Evolutionary conservation across 1,140 invertebrate genomes (phyloP), one percentile per base, ranked within the genome.

Genomic region (Lepidotrigona ventralis): DNA sequence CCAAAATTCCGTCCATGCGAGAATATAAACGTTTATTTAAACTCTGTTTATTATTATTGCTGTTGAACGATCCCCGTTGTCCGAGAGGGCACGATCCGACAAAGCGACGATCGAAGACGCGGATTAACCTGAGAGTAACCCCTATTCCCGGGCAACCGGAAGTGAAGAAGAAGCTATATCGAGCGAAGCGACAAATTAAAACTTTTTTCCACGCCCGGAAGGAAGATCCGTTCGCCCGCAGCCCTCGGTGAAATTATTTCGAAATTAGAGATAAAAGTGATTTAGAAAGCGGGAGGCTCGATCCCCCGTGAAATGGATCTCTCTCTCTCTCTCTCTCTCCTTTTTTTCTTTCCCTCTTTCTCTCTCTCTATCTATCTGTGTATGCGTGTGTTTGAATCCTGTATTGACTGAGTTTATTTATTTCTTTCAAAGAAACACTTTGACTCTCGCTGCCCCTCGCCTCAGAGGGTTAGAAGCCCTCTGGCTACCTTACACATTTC

Each of bases 191-290:
- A 26, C 46, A 46, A 51, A 51, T 71, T 79, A 33, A 79, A 79
- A 79, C 53, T 80, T 60, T 73, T 46, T 63, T 29, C 71, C 53
- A n/a, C 39, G 12, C 39, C 19, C n/a, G 54, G 17, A n/a, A 56
- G 69, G 6, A 26, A 26, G n/a, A 51, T 71, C 46, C 69, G 46
- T n/a, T 53, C 33, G 69, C 12, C 46, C 9, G 5, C 4, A 46
- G 15, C 23, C 58, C 19, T 21, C 5, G 68, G 68, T 0, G 56
- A 53, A 73, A 73, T 73, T 73, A 63, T 81, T 66, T 81, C 71
- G 46, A 75, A 81, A 81, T 81, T 66, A 81, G 71, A 75, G 79
- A 66, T 64, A 64, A 81, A 81, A 75, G 79, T 75, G 71, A 81
- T 81, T 66, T 46, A 75, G 71, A 66, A 53, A 46, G 33, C n/a